Base-by-base conservation (phyloP, 2,888 invertebrate genomes). In the Onchidella celtica region DNA sequence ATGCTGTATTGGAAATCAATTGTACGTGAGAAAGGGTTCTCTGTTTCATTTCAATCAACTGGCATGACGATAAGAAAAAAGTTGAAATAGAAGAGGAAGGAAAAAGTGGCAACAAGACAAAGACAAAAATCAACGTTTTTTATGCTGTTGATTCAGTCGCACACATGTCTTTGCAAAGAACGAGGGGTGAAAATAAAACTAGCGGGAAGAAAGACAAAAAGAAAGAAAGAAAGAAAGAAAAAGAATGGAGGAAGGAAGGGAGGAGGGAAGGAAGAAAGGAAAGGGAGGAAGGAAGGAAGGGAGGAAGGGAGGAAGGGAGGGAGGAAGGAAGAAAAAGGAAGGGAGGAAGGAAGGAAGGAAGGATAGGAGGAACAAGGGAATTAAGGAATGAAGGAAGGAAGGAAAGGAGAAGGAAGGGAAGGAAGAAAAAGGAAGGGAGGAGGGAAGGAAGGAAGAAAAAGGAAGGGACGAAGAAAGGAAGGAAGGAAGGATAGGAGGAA, bases 301-400 rank as follows among this genome's bases (percentile, higher is more conserved):
- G n/a, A n/a, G n/a, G 24, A 72, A 61, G 72, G 73, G 24, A 32
- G n/a, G 27, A 34, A 73, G 57, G 73, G 34, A 34, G 55, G 32
- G 55, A 57, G 32, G 14, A 73, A 34, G n/a, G 57, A 34, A 34
- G 57, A 29, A 57, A 57, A 73, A n/a, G n/a, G n/a, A n/a, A n/a
- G n/a, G n/a, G n/a, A 24, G 79, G 63, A 65, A 79, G 24, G 27
- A n/a, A n/a, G n/a, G n/a, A n/a, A n/a, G n/a, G n/a, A n/a, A n/a
- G n/a, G n/a, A n/a, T n/a, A n/a, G n/a, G n/a, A 29, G 47, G 66
- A 73, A 57, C 47, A 34, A 57, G 32, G 55, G 73, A 57, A 9
- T 55, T 34, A 32, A 32, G 32, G 57, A 73, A 29, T 55, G 72
- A 73, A n/a, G n/a, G n/a, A n/a, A n/a, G n/a, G n/a, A n/a, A 32